Percentiles rank a stretch among this genome's conserved stretches.
These are phyloP conservation scores for Oreohelix idahoensis DNA, from an alignment of 1,140 invertebrate genomes.

Conservation along the genomic window DNA sequence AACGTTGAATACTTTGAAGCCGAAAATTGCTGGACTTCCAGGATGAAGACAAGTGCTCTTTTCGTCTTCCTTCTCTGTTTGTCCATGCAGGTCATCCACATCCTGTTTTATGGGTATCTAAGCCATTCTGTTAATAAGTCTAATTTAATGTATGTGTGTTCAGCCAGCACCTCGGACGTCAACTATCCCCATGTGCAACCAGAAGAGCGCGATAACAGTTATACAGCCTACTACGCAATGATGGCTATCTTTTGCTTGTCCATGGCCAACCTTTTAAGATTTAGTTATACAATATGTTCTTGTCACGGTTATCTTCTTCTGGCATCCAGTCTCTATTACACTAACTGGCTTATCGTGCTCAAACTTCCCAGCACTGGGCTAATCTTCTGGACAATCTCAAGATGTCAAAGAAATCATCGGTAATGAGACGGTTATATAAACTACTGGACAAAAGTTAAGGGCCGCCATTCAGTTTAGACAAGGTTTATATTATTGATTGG, in stretches of 20 bases:
- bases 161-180: background rate
- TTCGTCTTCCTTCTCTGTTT: slow-evolving; percentile 2
- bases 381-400: background rate
- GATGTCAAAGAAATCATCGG: background rate
- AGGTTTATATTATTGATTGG: no score
- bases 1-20: background rate
- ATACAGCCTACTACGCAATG: background rate
- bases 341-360: slow-evolving; percentile 1
- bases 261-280: background rate
- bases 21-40: background rate
- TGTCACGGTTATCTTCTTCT: slow-evolving; percentile 2
- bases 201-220: background rate
- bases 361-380: slow-evolving; percentile 11
- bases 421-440: no score
- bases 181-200: background rate
- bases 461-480: no score
- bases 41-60: background rate
- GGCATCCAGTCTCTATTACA: slow-evolving; percentile 7
- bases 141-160: background rate
- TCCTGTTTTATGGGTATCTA: slow-evolving; percentile 1
- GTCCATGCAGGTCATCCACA: background rate
- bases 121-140: background rate
- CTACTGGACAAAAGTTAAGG: no score
- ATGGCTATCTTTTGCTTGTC: background rate
- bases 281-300: slow-evolving; percentile 14